These are phyloP conservation scores for Eclectus roratus DNA, from an alignment of 2,113 vertebrate genomes.

Conservation along the genomic window DNA sequence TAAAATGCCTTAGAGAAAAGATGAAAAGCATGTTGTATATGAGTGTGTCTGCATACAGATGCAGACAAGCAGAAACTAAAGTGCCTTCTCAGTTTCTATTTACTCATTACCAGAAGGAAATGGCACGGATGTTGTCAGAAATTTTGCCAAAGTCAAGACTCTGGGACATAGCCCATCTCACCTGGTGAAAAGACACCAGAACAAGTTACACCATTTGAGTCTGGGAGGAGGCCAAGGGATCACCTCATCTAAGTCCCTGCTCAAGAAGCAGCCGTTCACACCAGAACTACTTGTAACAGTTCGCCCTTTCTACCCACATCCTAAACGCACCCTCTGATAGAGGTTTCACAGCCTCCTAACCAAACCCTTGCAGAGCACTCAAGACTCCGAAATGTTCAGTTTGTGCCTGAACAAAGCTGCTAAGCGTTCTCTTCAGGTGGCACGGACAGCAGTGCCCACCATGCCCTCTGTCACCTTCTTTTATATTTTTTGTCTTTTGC, in stretches of 20 bases:
- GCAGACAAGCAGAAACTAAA: not conserved
- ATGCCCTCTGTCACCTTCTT: too few relatives aligned
- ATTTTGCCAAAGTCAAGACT: not conserved
- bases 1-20: not conserved
- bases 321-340: fast-evolving
- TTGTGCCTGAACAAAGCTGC: not conserved
- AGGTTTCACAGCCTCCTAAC: not conserved
- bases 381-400: fast-evolving
- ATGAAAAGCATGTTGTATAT: not conserved
- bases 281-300: not conserved
- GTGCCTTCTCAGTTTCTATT: not conserved
- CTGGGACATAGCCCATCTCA: not conserved
- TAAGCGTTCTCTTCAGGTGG: not conserved
- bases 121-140: not conserved
- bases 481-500: not conserved
- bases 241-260: not conserved
- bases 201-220: not conserved
- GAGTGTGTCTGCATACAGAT: not conserved
- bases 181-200: not conserved
- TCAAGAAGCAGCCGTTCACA: not conserved
- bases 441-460: not conserved
- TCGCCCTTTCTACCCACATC: fast-evolving
- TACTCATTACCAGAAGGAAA: not conserved
- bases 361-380: not conserved
- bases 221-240: not conserved